Conservation (phyloP, 2,113 vertebrate genomes). For the mouse (Mus musculus) region DNA sequence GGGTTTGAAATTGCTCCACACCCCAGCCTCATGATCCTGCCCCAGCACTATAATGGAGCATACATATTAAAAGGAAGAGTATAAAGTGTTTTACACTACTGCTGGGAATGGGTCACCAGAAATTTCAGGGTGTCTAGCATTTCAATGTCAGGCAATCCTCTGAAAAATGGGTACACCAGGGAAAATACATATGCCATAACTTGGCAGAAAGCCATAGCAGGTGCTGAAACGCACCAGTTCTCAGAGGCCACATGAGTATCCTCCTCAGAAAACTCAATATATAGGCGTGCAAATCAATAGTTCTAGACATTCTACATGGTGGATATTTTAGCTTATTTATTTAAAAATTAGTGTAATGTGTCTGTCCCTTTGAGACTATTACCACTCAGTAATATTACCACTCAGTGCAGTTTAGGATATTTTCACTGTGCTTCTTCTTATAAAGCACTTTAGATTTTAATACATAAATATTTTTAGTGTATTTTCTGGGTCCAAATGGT, state of each 20-base stretch:
- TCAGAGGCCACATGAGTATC: background rate
- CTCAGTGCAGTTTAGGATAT: background rate
- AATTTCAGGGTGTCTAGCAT: background rate
- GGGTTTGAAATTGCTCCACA: background rate
- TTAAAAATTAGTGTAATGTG: background rate
- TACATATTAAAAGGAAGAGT: background rate
- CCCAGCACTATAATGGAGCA: background rate
- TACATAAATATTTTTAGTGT: constrained; percentile 8
- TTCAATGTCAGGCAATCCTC: background rate
- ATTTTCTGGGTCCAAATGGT: too few relatives aligned
- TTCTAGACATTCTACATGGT: constrained; percentile 8
- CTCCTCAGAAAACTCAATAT: background rate
- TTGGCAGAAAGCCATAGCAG: background rate
- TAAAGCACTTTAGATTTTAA: constrained; percentile 28
- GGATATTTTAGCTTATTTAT: background rate
- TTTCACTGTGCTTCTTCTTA: background rate
- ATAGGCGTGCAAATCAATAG: background rate
- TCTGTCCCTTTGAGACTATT: constrained; percentile 25
- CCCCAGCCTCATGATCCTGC: background rate
- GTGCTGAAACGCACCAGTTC: background rate
- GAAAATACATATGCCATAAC: background rate
- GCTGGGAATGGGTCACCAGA: background rate
- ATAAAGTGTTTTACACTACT: background rate
- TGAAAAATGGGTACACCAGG: background rate
- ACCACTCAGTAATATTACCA: background rate